Evolutionary conservation across 2,113 vertebrate species (phyloP).

Genomic region (Hemiscyllium ocellatum): DNA sequence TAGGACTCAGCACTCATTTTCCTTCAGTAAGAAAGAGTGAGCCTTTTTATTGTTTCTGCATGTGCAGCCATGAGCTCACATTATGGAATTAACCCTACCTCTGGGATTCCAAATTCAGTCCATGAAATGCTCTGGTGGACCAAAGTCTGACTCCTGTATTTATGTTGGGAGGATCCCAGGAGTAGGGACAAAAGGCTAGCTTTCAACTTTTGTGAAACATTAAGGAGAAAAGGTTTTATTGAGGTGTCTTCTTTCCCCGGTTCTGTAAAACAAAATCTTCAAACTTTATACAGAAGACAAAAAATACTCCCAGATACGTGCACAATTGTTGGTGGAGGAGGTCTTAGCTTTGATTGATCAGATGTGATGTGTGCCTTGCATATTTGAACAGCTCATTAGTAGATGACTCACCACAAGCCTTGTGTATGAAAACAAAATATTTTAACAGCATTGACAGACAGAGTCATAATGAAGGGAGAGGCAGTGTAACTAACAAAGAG

Average conservation of each 20-base stretch:
- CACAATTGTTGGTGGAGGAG: not conserved
- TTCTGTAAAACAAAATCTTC: not conserved
- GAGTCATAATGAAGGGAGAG: not conserved
- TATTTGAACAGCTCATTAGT: not conserved
- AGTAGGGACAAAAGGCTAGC: not conserved
- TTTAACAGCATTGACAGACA: not conserved
- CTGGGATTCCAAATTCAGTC: not conserved
- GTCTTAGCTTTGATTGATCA: not conserved
- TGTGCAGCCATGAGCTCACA: not conserved
- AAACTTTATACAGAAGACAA: not conserved
- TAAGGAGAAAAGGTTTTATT: not conserved
- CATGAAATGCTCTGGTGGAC: not conserved
- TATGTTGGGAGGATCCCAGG: not conserved
- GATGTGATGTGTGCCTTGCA: not conserved
- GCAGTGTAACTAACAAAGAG: not conserved
- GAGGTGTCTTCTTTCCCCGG: not conserved
- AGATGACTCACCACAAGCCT: not conserved
- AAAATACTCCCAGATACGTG: not conserved
- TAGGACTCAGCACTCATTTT: not conserved
- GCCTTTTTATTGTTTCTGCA: not conserved
- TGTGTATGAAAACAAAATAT: too few relatives aligned
- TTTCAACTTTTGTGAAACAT: not conserved
- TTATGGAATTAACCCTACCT: not conserved
- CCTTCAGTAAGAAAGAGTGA: not conserved
- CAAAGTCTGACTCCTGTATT: not conserved